Evolutionary conservation across 2,888 invertebrate genomes (phyloP), one percentile per base, ranked within the genome.

Genomic region (Anthrax anthrax): DNA sequence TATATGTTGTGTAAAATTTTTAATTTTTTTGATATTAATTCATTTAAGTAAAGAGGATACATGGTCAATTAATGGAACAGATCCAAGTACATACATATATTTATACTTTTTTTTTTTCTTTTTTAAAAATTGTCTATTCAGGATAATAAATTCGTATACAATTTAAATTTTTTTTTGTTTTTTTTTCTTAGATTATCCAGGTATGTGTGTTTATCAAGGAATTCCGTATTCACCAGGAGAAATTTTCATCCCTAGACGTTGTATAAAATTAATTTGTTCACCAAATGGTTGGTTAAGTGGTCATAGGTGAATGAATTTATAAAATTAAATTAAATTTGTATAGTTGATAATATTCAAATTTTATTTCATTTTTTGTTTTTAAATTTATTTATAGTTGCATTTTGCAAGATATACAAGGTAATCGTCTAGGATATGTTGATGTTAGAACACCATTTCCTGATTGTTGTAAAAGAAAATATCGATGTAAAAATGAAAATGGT

Each of bases 381-480:
- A 38, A 39, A 23, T 36, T 19, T 36, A 23, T 23, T 4, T 18
- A 14, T 27, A 47, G 47, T 18, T 47, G 47, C 27, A 43, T 47
- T n/a, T 8, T 14, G 14, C 39, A 43, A n/a, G 34, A 36, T 10
- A 32, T 36, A 43, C 40, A 43, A 16, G 43, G 47, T 36, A 17
- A 38, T 12, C 23, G 43, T 13, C 27, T 43, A 6, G 23, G 18
- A 2, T 39, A 32, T 8, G 17, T 40, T 27, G 18, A 40, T n/a
- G n/a, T 47, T 29, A 43, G 27, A 17, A 17, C 12, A 40, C 43
- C 47, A 27, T 47, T 47, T 27, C 47, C 47, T 17, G 47, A 47
- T 6, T 47, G 47, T 37, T 47, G 47, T 39, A 40, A 40, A 29
- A 37, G 47, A 29, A 47, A 43, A 40, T 47, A 47, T 19, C 34